Percentiles rank a stretch among this genome's conserved stretches.
Conservation (phyloP, 2,113 vertebrate species). For the Oryzias melastigma region DNA sequence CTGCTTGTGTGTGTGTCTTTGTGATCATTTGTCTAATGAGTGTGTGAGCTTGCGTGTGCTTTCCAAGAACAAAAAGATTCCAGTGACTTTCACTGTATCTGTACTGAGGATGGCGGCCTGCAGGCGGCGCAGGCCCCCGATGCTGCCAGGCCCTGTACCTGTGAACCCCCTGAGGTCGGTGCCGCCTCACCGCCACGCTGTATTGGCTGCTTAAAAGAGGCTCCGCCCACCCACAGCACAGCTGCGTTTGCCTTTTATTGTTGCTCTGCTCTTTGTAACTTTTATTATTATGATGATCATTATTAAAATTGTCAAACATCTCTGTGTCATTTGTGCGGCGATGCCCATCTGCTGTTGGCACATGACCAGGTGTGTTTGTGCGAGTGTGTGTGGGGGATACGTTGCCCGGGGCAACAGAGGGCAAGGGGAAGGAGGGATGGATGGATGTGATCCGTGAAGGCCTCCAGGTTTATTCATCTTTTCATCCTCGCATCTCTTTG, state of each 20-base stretch:
- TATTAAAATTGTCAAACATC: constrained; percentile 36
- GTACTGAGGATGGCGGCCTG: too few relatives aligned
- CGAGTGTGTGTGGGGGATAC: constrained; percentile 19
- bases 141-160: too few relatives aligned
- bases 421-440: constrained; percentile 44
- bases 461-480: constrained; percentile 42
- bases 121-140: too few relatives aligned
- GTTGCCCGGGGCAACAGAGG: constrained; percentile 39
- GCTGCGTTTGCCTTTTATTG: background rate
- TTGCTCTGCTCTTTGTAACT: background rate
- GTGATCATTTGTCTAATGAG: too few relatives aligned
- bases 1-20: too few relatives aligned
- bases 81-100: too few relatives aligned
- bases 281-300: constrained; percentile 25
- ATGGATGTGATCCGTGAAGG: constrained; percentile 1
- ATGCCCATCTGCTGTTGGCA: constrained; percentile 59
- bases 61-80: too few relatives aligned
- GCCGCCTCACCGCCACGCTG: too few relatives aligned
- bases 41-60: too few relatives aligned
- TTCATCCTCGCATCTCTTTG: constrained; percentile 29
- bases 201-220: too few relatives aligned
- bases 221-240: background rate
- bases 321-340: constrained; percentile 24
- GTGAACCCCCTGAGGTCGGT: too few relatives aligned
- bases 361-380: constrained; percentile 43